A percentile compares a stretch with the other conserved stretches of the same genome.
phyloP scores from a whole-genome alignment of 2,888 invertebrate genomes.

The Asteroscopus sphinx region DNA sequence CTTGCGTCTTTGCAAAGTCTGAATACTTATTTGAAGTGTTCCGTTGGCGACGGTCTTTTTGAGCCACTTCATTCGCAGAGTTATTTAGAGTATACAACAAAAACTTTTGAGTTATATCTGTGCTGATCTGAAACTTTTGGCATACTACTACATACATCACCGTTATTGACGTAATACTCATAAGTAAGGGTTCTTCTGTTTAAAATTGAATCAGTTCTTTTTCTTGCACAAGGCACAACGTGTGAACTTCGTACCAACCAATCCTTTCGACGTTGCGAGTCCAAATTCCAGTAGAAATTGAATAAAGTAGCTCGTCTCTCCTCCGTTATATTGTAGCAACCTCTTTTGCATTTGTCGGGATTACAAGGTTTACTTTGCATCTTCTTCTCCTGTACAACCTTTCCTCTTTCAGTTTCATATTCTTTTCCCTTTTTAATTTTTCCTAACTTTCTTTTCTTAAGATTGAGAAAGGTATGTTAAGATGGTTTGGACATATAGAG shows the following conservation, averaged over 20 bases:
- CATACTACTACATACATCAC: constrained; percentile 23
- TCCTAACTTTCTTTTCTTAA: no score
- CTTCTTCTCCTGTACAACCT: not conserved
- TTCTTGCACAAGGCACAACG: constrained; percentile 11
- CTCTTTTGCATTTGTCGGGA: constrained; percentile 7
- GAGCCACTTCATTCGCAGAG: constrained; percentile 6
- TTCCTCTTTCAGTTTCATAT: not conserved
- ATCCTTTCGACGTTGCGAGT: constrained; percentile 31
- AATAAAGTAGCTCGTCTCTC: constrained; percentile 15
- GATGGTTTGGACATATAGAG: no score
- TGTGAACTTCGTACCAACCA: constrained; percentile 26
- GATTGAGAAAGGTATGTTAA: no score
- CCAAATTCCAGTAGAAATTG: constrained; percentile 34
- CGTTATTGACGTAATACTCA: constrained; percentile 35
- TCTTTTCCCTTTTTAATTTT: no score
- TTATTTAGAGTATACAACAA: constrained; percentile 4
- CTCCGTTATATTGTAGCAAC: constrained; percentile 8
- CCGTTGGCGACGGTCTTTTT: not conserved
- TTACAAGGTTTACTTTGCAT: constrained; percentile 3
- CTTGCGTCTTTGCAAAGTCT: not conserved
- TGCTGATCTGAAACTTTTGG: constrained; percentile 1
- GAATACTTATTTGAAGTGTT: not conserved
- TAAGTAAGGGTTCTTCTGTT: constrained; percentile 26
- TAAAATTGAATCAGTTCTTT: constrained; percentile 22
- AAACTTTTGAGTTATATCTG: constrained; percentile 8